Percentiles rank a stretch among this genome's conserved stretches.
phyloP scores from a whole-genome alignment of 2,797 vertebrate species.

The Acanthopagrus latus region DNA sequence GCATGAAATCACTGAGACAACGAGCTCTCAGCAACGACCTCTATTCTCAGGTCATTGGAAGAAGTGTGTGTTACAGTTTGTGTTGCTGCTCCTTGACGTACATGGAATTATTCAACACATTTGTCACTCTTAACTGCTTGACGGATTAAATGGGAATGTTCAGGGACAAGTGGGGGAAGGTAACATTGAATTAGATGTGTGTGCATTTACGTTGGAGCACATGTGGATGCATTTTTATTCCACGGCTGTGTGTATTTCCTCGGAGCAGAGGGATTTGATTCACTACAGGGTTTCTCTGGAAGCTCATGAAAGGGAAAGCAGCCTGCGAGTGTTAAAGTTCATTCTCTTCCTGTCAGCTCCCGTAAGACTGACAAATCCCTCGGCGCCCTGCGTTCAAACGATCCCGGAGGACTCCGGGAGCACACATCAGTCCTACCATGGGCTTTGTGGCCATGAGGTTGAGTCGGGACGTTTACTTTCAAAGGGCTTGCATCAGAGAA shows the following conservation, averaged over 20 bases:
- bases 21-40: constrained; percentile 53
- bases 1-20: constrained; percentile 77
- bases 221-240: constrained; percentile 31
- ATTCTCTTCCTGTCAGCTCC: constrained; percentile 66
- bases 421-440: constrained; percentile 45
- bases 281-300: constrained; percentile 59
- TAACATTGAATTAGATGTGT: constrained; percentile 15
- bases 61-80: constrained; percentile 22
- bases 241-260: constrained; percentile 8
- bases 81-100: background rate
- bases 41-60: constrained; percentile 53
- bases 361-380: constrained; percentile 72
- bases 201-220: constrained; percentile 12
- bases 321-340: constrained; percentile 69
- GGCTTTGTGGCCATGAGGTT: constrained; percentile 19
- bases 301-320: constrained; percentile 76
- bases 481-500: constrained; percentile 6
- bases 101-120: constrained; percentile 15
- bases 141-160: constrained; percentile 60
- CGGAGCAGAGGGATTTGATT: constrained; percentile 48
- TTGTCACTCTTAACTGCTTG: constrained; percentile 50
- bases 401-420: constrained; percentile 39
- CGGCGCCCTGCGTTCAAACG: constrained; percentile 31
- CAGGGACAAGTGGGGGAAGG: constrained; percentile 34
- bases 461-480: constrained; percentile 34